Conservation (phyloP, 1,140 invertebrate species). For the Danaus plexippus region DNA sequence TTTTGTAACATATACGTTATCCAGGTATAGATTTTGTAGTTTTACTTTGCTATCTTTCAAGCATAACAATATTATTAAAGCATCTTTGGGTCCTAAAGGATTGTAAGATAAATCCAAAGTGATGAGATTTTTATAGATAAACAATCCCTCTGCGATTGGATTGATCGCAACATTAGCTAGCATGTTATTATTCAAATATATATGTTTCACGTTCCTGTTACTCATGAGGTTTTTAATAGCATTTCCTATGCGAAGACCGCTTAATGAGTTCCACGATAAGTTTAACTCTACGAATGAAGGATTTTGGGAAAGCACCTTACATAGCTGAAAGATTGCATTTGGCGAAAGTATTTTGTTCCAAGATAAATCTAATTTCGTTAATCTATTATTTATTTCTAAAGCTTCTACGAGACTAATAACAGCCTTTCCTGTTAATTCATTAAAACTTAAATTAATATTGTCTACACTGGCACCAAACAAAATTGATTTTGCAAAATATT, state of each 20-base stretch:
- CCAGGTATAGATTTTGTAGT: slow-evolving; percentile 33
- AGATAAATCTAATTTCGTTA: slow-evolving; percentile 60
- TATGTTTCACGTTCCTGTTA: slow-evolving; percentile 22
- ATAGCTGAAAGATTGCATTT: slow-evolving; percentile 26
- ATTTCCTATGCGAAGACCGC: slow-evolving; percentile 27
- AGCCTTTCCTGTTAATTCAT: slow-evolving; percentile 42
- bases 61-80: slow-evolving; percentile 21
- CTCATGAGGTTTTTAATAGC: slow-evolving; percentile 27
- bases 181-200: slow-evolving; percentile 43
- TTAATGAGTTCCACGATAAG: slow-evolving; percentile 40
- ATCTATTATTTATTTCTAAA: slow-evolving; percentile 44
- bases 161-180: slow-evolving; percentile 26
- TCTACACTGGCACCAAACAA: slow-evolving; percentile 33
- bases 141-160: slow-evolving; percentile 21
- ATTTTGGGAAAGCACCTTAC: slow-evolving; percentile 26
- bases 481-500: slow-evolving; percentile 38
- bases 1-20: slow-evolving; percentile 32
- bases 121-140: slow-evolving; percentile 24
- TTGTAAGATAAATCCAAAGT: slow-evolving; percentile 58
- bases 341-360: slow-evolving; percentile 56
- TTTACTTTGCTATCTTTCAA: slow-evolving; percentile 32
- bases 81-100: slow-evolving; percentile 47
- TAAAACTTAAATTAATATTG: slow-evolving; percentile 56
- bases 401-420: slow-evolving; percentile 37
- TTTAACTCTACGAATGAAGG: slow-evolving; percentile 33